Evolutionary conservation across 2,113 vertebrate genomes (phyloP), one percentile per base, ranked within the genome.

Genomic region (Emydura subglobosa): DNA sequence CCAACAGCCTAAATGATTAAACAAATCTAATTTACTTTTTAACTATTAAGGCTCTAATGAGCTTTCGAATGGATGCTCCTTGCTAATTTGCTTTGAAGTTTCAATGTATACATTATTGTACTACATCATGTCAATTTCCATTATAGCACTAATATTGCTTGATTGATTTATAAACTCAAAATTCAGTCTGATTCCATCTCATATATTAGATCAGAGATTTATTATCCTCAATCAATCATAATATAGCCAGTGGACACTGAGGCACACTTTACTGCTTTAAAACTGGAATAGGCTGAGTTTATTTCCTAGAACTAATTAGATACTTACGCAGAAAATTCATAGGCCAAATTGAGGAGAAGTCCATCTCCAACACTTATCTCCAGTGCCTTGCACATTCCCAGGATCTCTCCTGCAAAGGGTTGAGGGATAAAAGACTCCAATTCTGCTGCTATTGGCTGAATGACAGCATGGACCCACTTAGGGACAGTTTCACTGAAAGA

Each of bases 311-410:
- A 51, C 9, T 78, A 74, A 57, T 25, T 39, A 1, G 19, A 1
- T 54, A 99, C 99, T 97, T 98, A 99, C 99, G 99, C 99, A 0
- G 98, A 98, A 22, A 98, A 96, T 97, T 99, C 99, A 34, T 99
- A 99, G 94, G 98, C 99, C 31, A 99, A 98, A 97, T 99, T 99
- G 21, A 99, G 96, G 4, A 99, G 91, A 39, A 99, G 34, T 42
- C 98, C 95, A 3, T 99, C 99, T 0, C 98, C 97, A 2, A 99
- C 85, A 8, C 78, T 97, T 42, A 98, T 10, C 74, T 98, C 98
- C n/a, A 99, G 81, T 0, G 96, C 92, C 4, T 93, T 47, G 83
- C 98, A 98, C 57, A 99, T 6, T 4, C 99, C 99, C 1, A 91
- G 97, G 31, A 99, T 99, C 95, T 99, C 99, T 3, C 96, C 98